Evolutionary conservation across 2,888 invertebrate genomes (phyloP), one percentile per base, ranked within the genome.

Genomic region (Trachelus tabidus): DNA sequence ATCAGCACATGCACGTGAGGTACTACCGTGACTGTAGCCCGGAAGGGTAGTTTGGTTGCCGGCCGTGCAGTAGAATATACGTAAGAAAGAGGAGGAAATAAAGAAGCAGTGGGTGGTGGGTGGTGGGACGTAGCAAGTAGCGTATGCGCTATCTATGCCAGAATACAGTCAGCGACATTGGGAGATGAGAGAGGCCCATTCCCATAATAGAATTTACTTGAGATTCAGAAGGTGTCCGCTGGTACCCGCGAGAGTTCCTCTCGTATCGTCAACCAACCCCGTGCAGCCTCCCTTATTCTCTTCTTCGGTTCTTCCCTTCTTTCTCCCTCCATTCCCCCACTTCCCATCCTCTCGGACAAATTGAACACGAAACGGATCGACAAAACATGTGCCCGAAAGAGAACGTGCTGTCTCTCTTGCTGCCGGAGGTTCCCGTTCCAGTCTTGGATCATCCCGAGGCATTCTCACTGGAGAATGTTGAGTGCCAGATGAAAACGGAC

Each of bases 201-300:
- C 40, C 68, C 74, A 75, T 77, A 77, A 77, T 77, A 75, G 40
- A 77, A 69, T 77, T 77, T 77, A 74, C 75, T 77, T 77, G 75
- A 77, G 77, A 77, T 77, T 77, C 77, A 77, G 77, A 30, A 77
- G 77, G 75, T 77, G 77, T 77, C 77, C 74, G 15, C 75, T 75
- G 75, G 77, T 75, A 77, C 77, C 75, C 77, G 77, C 75, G 77
- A 77, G 77, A 77, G 15, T 40, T 40, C 40, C 40, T 40, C 40
- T 40, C 40, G 40, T 40, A 40, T 40, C 40, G 40, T 40, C 40
- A 40, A 15, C 15, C 73, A 75, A 30, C 71, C 68, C 71, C 73
- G 35, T 75, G 15, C 75, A 76, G 73, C 69, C 35, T 34, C 56
- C 30, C 9, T 30, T 31, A 69, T 23, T 73, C 30, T 74, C 76